Percentiles rank a stretch among this genome's conserved stretches.
These are phyloP conservation scores for Odocoileus virginianus DNA, from an alignment of 2,113 vertebrate species.

Conservation along the genomic window DNA sequence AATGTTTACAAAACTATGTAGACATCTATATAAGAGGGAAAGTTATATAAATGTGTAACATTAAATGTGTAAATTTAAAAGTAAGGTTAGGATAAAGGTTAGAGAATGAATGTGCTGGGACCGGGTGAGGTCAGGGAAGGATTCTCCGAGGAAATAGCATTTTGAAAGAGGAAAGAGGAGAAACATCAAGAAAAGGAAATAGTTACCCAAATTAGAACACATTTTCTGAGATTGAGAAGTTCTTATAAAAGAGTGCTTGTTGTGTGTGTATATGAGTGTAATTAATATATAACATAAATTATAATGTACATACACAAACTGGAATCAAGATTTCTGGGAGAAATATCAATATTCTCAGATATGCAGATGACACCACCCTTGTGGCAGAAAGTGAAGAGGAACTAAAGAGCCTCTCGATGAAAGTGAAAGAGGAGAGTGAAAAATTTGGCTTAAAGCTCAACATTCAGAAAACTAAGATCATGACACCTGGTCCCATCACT, in stretches of 20 bases:
- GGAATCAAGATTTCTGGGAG: too few species aligned
- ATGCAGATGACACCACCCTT: too few species aligned
- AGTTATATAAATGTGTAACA: background rate
- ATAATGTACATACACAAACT: background rate
- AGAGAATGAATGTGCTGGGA: background rate
- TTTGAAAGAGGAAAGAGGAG: conserved; percentile 2
- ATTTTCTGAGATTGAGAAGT: background rate
- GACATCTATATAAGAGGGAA: background rate
- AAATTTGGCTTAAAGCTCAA: too few species aligned
- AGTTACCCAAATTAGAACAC: background rate
- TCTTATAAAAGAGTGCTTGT: background rate
- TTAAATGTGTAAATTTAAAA: background rate
- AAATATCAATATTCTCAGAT: too few species aligned
- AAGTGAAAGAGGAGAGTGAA: too few species aligned
- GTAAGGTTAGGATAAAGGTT: background rate
- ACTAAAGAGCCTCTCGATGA: too few species aligned
- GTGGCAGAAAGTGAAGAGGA: too few species aligned
- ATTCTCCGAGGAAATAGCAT: background rate
- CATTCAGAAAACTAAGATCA: too few species aligned
- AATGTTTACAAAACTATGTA: background rate
- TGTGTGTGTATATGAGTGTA: background rate
- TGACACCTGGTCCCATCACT: too few species aligned
- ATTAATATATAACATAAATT: background rate
- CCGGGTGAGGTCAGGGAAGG: background rate
- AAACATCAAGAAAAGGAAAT: background rate